Percentiles rank a stretch among this genome's conserved stretches.
phyloP scores from a whole-genome alignment of 2,888 invertebrate species.

The Leptogaster cylindrica region DNA sequence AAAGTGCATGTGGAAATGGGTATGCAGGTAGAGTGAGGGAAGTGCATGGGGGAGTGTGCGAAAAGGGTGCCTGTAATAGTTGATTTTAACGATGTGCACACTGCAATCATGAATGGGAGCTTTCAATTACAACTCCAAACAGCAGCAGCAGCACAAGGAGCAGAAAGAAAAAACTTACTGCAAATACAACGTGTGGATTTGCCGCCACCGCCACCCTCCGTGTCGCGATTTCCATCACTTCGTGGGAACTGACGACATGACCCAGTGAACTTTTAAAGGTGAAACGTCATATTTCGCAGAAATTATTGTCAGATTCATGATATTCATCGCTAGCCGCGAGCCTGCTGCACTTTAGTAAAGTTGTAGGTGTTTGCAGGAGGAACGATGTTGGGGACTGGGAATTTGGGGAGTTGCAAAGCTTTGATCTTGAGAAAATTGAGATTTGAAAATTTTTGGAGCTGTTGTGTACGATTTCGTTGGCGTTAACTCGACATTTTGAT shows the following conservation, averaged over 20 bases:
- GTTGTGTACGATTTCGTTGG: too few relatives aligned
- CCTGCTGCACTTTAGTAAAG: too few relatives aligned
- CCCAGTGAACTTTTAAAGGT: slow-evolving; percentile 42
- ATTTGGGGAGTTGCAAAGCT: too few relatives aligned
- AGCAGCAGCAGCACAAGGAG: not conserved
- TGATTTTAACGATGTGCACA: slow-evolving; percentile 30
- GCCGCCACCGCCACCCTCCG: not conserved
- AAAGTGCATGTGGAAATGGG: slow-evolving; percentile 2
- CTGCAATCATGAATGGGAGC: slow-evolving; percentile 33
- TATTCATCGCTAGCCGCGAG: too few relatives aligned
- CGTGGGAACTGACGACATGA: slow-evolving; percentile 32
- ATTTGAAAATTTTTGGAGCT: not conserved
- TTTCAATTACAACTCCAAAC: not conserved
- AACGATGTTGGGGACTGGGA: too few relatives aligned
- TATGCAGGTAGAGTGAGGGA: not conserved
- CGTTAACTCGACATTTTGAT: too few relatives aligned
- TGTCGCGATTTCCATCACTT: not conserved
- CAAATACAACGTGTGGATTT: slow-evolving; percentile 19
- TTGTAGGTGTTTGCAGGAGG: too few relatives aligned
- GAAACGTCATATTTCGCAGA: slow-evolving; percentile 27
- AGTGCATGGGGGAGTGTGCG: not conserved
- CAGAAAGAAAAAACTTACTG: slow-evolving; percentile 10
- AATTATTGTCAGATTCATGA: slow-evolving; percentile 12
- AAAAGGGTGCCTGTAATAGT: not conserved
- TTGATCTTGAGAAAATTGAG: not conserved